A percentile compares a stretch with the other conserved stretches of the same genome.
Evolutionary conservation across 1,140 invertebrate species (phyloP).

Genomic region (Zaprionus inermis): DNA sequence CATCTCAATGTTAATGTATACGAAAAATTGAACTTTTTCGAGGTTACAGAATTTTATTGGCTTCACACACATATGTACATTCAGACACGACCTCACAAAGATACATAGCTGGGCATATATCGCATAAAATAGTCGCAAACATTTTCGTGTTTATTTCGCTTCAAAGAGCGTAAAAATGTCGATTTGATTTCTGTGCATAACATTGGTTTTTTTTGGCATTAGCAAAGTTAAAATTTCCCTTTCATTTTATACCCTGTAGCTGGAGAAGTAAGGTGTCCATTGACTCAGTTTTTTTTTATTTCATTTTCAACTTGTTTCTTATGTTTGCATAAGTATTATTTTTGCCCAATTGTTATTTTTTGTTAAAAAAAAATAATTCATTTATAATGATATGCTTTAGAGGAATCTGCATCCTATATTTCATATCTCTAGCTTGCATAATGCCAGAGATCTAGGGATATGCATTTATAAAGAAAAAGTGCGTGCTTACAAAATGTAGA

Average conservation of each 20-base stretch:
- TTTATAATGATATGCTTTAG: background rate
- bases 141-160: slow-evolving; percentile 77
- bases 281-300: no score
- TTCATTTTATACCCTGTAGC: slow-evolving; percentile 8
- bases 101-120: slow-evolving; percentile 32
- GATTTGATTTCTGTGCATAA: slow-evolving; percentile 50
- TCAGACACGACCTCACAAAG: background rate
- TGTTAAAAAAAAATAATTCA: background rate
- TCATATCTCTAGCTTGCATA: background rate
- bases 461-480: background rate
- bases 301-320: background rate
- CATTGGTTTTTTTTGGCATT: slow-evolving; percentile 25
- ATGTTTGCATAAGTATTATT: background rate
- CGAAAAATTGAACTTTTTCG: slow-evolving; percentile 79
- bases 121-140: slow-evolving; percentile 61
- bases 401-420: background rate
- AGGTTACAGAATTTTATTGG: slow-evolving; percentile 78
- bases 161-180: slow-evolving; percentile 71
- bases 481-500: background rate
- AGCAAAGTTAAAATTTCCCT: slow-evolving; percentile 62
- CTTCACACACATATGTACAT: slow-evolving; percentile 31
- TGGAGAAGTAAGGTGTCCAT: background rate
- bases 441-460: background rate
- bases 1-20: slow-evolving; percentile 75
- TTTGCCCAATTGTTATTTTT: background rate